phyloP scores from a whole-genome alignment of 2,797 vertebrate genomes.

The Acomys russatus region DNA sequence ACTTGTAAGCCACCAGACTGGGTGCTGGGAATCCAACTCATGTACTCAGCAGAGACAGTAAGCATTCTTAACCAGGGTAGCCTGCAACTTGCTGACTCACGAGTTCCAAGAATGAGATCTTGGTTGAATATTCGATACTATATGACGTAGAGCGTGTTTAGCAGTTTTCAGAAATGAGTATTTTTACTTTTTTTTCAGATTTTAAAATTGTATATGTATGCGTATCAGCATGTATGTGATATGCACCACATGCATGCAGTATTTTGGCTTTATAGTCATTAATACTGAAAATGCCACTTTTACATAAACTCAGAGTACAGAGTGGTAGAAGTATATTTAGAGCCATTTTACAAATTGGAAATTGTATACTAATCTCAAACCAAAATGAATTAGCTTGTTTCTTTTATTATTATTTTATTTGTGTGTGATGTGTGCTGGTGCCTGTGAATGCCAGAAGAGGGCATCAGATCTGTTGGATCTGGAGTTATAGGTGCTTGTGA shows the following conservation, averaged over 20 bases:
- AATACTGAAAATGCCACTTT: not conserved
- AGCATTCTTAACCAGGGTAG: not conserved
- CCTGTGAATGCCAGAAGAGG: not conserved
- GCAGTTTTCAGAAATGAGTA: not conserved
- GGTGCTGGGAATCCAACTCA: not conserved
- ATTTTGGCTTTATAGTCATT: not conserved
- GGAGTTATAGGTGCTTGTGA: not conserved
- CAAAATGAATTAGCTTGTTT: not conserved
- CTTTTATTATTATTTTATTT: not conserved
- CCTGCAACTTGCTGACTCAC: not conserved
- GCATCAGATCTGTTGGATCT: not conserved
- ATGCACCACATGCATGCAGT: not conserved
- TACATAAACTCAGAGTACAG: not conserved
- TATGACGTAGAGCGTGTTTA: not conserved
- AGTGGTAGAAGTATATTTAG: not conserved
- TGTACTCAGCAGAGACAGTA: not conserved
- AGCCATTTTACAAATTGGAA: not conserved
- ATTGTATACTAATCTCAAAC: not conserved
- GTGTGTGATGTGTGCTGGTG: not conserved
- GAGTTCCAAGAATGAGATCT: not conserved
- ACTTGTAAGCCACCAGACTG: not conserved
- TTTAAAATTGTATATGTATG: not conserved
- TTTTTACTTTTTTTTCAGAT: not conserved
- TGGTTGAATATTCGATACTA: not conserved
- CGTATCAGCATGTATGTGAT: not conserved